phyloP scores from a whole-genome alignment of 1,140 invertebrate genomes.

The Tetragonula clypearis region DNA sequence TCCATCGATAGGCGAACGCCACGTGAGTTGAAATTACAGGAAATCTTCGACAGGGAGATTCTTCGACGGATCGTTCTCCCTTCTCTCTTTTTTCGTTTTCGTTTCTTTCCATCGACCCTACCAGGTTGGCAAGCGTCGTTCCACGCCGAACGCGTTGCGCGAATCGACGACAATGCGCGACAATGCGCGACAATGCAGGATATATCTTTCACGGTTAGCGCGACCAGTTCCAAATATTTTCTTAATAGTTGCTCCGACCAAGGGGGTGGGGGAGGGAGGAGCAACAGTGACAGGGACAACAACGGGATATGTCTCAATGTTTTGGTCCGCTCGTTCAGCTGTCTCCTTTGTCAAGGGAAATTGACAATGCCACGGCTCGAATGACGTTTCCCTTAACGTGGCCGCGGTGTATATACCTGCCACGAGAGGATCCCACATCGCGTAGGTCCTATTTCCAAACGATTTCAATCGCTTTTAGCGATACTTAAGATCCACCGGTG shows the following conservation, averaged over 20 bases:
- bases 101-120: slow-evolving; percentile 16
- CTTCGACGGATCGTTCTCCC: background rate
- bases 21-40: slow-evolving; percentile 52
- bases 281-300: slow-evolving; percentile 75
- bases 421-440: slow-evolving; percentile 40
- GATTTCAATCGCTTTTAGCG: slow-evolving; percentile 65
- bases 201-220: slow-evolving; percentile 42
- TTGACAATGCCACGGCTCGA: slow-evolving; percentile 74
- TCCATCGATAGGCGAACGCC: slow-evolving; percentile 30
- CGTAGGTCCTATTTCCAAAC: slow-evolving; percentile 66
- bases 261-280: slow-evolving; percentile 53
- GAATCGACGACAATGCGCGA: slow-evolving; percentile 39
- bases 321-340: slow-evolving; percentile 80
- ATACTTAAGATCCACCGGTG: slow-evolving; percentile 67
- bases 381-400: slow-evolving; percentile 71
- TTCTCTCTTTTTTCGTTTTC: background rate
- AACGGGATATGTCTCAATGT: slow-evolving; percentile 80
- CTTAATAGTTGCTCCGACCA: slow-evolving; percentile 72
- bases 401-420: slow-evolving; percentile 65
- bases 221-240: slow-evolving; percentile 79
- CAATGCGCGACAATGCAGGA: slow-evolving; percentile 63
- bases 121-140: slow-evolving; percentile 45
- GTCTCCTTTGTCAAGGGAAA: slow-evolving; percentile 74
- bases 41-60: slow-evolving; percentile 41
- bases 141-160: slow-evolving; percentile 29